Evolutionary conservation across 2,113 vertebrate species (phyloP), one percentile per base, ranked within the genome.

Genomic region (Rhipidura dahli): DNA sequence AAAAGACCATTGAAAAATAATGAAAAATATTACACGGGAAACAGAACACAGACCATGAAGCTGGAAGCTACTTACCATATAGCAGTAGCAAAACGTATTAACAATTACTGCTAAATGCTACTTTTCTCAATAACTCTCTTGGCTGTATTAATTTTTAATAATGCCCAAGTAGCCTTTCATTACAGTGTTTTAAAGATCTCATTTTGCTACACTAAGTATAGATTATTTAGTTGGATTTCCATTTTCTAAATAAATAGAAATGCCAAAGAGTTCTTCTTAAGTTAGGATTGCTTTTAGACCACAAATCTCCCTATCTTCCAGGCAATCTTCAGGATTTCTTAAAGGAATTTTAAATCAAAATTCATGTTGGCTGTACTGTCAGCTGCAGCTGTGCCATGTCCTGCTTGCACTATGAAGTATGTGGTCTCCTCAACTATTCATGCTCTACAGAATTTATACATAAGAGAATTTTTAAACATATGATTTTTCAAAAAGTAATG

Each of bases 221-320:
- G 64, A 51, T 63, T 92, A 45, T 86, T 96, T 75, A 90, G 83
- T 1, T 78, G 49, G 28, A 83, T 87, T 92, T 86, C 83, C 66
- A 92, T 89, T 95, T 95, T 89, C 90, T 88, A 92, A 96, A 94
- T 93, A 96, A 96, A 95, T 18, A 95, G 94, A 89, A 92, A 88
- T 40, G 44, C 37, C 78, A 54, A 78, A 7, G 65, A n/a, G n/a
- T 42, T 75, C 82, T 92, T 83, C 53, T 60, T 60, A 83, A 87
- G 24, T n/a, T 22, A 70, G 14, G 37, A 90, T n/a, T 80, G 33
- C 7, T 83, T 87, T 90, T 22, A 60, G 66, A 95, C 79, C 72
- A 93, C 71, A 94, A 49, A 73, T 31, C 27, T 35, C 35, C 42
- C 28, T 27, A 70, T 73, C 21, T 76, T 42, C 20, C 33, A 54